Evolutionary conservation across 2,113 vertebrate genomes (phyloP), one percentile per base, ranked within the genome.

Genomic region (Pseudorasbora parva): DNA sequence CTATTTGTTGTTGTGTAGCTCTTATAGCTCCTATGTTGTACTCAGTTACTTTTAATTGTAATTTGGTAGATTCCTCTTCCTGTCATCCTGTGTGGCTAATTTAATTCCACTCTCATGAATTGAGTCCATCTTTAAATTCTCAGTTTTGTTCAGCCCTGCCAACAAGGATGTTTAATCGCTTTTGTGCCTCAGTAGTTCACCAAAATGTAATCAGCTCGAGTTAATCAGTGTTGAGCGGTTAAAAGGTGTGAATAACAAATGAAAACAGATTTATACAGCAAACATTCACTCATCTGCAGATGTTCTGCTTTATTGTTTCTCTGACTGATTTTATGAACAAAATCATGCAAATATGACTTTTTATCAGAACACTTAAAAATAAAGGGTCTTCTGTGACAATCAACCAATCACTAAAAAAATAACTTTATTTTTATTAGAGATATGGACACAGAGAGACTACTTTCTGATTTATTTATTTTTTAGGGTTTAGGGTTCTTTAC

Each of bases 181-280:
- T 60, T 60, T 19, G 56, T 43, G 37, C 76, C 57, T 78, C n/a
- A 45, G 33, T 51, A 33, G 90, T 91, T 91, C 89, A 91, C 15
- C 89, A 86, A 62, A 37, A 88, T 88, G 90, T 87, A 89, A 88
- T 91, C 85, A 60, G n/a, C 14, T 54, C 33, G 14, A n/a, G 68
- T 82, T 75, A 79, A 82, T 79, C 68, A 78, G 43, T 64, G 54
- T 92, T 84, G 77, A 84, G 59, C 66, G 78, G 73, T 84, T 83
- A 85, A 57, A 37, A 78, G 85, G 71, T 90, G 90, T 89, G 88
- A 91, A 62, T 33, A 43, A 78, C n/a, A 23, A 43, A 45, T 15
- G 19, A n/a, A 59, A 21, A 37, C 49, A 57, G 49, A 33, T 41
- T 54, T 69, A 33, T 41, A 37, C 33, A 21, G 10, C 41, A 72